phyloP scores from a whole-genome alignment of 2,113 vertebrate species.

The Rhizomys pruinosus region DNA sequence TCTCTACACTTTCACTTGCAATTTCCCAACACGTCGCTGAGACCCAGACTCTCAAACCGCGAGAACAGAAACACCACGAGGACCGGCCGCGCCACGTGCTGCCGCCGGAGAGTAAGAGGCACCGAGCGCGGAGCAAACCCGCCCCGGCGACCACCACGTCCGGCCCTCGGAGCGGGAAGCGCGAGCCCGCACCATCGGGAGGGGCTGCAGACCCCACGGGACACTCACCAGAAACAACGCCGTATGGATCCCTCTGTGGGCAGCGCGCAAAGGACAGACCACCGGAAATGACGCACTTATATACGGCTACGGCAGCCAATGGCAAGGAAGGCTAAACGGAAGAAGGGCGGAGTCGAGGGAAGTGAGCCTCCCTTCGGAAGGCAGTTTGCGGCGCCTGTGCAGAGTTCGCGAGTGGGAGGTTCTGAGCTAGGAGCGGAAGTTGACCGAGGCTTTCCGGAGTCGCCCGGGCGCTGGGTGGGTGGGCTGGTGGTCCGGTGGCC shows the following conservation, averaged over 20 bases:
- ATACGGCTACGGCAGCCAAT: conserved; percentile 77
- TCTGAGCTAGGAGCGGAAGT: too few relatives aligned
- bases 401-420: too few relatives aligned
- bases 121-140: rapidly evolving
- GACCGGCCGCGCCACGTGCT: neutral
- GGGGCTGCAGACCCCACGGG: rapidly evolving
- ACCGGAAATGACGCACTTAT: conserved; percentile 61
- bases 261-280: conserved; percentile 78
- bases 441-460: rapidly evolving
- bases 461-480: too few relatives aligned
- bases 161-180: rapidly evolving
- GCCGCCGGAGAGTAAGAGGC: rapidly evolving
- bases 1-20: too few relatives aligned
- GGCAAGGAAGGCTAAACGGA: neutral
- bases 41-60: too few relatives aligned
- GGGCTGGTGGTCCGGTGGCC: too few relatives aligned
- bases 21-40: neutral
- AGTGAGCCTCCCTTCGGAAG: neutral
- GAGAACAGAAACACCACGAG: too few relatives aligned
- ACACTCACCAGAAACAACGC: conserved; percentile 92
- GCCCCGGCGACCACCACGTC: rapidly evolving
- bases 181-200: rapidly evolving
- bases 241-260: conserved; percentile 85
- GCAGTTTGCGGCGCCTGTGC: neutral
- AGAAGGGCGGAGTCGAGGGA: neutral